Evolutionary conservation across 2,113 vertebrate genomes (phyloP), one percentile per base, ranked within the genome.

Genomic region (Capreolus pygargus): DNA sequence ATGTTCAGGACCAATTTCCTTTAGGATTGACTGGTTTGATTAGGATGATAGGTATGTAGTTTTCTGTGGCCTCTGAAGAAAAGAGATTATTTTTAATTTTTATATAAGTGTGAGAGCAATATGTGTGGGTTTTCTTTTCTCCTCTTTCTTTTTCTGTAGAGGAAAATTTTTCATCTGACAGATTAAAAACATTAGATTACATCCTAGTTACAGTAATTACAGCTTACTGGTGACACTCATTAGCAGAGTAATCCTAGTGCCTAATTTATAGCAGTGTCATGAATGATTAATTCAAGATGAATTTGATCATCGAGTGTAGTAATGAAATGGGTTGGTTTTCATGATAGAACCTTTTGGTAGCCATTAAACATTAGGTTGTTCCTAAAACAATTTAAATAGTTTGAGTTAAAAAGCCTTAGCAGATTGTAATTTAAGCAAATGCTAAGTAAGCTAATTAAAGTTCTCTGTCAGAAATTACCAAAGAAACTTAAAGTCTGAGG

Each of bases 271-370:
- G 57, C 88, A 96, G 25, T 78, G 50, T 30, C 74, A 25, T 54
- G 16, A 95, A 67, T 55, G 55, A 95, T 94, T 89, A 60, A 86
- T 83, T 95, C 70, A 90, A 47, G 47, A 64, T 61, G 25, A 96
- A 93, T 58, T 70, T 91, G 83, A 67, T 86, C 14, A 28, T 45
- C 4, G 11, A 81, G 10, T 43, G 0, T 36, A 55, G 76, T 17
- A 5, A 79, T 61, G 12, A 64, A 93, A 84, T 50, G 15, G 4
- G 33, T 79, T 47, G 52, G 16, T 85, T 33, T 33, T 78, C 61
- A 60, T 25, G n/a, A 58, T 11, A 89, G 70, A 88, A 82, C 7
- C 12, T 91, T 39, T 52, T 27, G 52, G 39, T 10, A 74, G 13
- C 50, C 30, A 25, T 45, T 57, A 17, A 43, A 55, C 50, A n/a